These are phyloP conservation scores for Chrysomallon squamiferum DNA, from an alignment of 1,140 invertebrate species.

Conservation along the genomic window DNA sequence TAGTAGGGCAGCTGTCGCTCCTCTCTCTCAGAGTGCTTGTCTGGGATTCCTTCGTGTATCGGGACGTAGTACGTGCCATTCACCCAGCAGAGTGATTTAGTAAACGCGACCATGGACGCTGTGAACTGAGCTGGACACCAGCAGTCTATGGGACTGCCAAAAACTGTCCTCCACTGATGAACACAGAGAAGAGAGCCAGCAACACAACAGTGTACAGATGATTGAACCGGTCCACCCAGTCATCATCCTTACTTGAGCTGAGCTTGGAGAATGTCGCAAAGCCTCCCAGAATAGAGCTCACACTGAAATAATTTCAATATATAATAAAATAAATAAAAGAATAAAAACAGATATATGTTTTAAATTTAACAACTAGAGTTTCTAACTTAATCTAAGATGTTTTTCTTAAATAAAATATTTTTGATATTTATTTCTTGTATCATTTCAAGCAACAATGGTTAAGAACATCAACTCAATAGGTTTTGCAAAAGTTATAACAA, in stretches of 20 bases:
- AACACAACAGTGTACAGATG: conserved; percentile 46
- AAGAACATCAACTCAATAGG: too few species aligned
- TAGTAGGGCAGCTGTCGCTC: conserved; percentile 59
- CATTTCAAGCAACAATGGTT: too few species aligned
- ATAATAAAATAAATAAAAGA: too few species aligned
- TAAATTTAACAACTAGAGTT: too few species aligned
- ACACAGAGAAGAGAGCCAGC: conserved; percentile 35
- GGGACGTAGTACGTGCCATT: conserved; percentile 83
- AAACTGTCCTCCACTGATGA: conserved; percentile 71
- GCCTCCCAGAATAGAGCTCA: conserved; percentile 22
- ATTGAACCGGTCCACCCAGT: conserved; percentile 35
- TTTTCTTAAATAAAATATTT: too few species aligned
- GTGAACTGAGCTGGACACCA: conserved; percentile 50
- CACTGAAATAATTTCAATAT: too few species aligned
- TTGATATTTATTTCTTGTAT: too few species aligned
- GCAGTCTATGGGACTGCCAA: conserved; percentile 69
- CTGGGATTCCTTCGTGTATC: conserved; percentile 40
- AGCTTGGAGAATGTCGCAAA: conserved; percentile 31
- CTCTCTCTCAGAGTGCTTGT: conserved; percentile 24
- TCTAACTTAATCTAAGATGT: too few species aligned
- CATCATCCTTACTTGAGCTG: conserved; percentile 49
- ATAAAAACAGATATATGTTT: too few species aligned
- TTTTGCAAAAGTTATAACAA: too few species aligned
- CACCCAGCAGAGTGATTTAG: conserved; percentile 95
- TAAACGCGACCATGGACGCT: conserved; percentile 55